Evolutionary conservation across 1,140 invertebrate genomes (phyloP).

Genomic region (Lordiphosa clarofinis): DNA sequence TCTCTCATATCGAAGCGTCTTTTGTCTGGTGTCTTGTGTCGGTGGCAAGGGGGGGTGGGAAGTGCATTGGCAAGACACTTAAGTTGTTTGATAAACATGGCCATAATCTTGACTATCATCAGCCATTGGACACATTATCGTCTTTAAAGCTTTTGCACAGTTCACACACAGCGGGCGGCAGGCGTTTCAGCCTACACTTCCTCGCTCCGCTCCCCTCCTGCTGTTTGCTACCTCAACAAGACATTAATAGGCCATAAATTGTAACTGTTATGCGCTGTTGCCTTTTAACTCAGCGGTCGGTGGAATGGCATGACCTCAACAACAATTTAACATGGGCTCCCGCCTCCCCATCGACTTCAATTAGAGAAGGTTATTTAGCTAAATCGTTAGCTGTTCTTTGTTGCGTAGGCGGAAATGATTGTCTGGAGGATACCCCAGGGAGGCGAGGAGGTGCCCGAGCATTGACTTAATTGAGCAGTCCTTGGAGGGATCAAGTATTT

Average conservation of each 20-base stretch:
- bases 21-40: constrained; percentile 45
- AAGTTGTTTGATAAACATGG: constrained; percentile 53
- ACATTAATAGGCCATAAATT: constrained; percentile 78
- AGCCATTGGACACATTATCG: constrained; percentile 42
- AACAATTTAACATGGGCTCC: constrained; percentile 2
- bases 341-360: constrained; percentile 58
- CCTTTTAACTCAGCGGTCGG: constrained; percentile 69
- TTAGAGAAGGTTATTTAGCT: constrained; percentile 74
- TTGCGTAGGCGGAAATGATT: constrained; percentile 65
- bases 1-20: constrained; percentile 8
- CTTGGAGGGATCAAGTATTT: constrained; percentile 21
- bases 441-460: constrained; percentile 18
- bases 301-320: constrained; percentile 55
- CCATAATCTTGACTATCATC: constrained; percentile 57
- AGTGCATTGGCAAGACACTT: constrained; percentile 64
- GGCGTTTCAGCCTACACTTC: no score
- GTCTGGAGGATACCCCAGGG: constrained; percentile 39
- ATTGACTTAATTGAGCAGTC: constrained; percentile 61
- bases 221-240: constrained; percentile 53
- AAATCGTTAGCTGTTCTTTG: constrained; percentile 58
- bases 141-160: constrained; percentile 37
- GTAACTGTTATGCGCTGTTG: constrained; percentile 75
- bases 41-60: constrained; percentile 31
- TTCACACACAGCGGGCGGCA: not conserved
- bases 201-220: no score